Evolutionary conservation across 2,888 invertebrate species (phyloP).

Genomic region (Acanthosepion esculentum): DNA sequence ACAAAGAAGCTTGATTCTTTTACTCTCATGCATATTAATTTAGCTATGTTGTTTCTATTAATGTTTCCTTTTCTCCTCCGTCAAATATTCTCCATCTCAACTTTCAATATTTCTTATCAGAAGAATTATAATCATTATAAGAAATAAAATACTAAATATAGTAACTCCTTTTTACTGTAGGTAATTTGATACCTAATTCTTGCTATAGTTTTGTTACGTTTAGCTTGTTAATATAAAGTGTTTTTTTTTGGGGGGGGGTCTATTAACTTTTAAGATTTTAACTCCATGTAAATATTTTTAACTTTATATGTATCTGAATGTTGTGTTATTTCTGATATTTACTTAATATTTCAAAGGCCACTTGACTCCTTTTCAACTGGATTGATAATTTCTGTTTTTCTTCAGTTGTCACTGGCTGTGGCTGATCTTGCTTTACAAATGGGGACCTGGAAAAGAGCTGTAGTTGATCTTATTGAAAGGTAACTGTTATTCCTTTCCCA

Average conservation of each 20-base stretch:
- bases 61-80: too few species aligned
- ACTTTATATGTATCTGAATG: not conserved
- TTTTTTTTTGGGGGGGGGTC: not conserved
- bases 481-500: conserved; percentile 68
- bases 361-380: conserved; percentile 53
- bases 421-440: conserved; percentile 95
- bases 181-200: too few species aligned
- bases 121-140: too few species aligned
- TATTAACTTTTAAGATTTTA: not conserved
- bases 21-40: too few species aligned
- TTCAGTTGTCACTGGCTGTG: conserved; percentile 88
- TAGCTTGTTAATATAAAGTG: too few species aligned
- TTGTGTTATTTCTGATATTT: conserved; percentile 51
- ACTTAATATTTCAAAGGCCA: conserved; percentile 52
- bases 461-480: conserved; percentile 86
- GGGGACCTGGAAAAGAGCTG: conserved; percentile 92
- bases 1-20: too few species aligned
- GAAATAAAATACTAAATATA: too few species aligned
- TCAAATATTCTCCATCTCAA: too few species aligned
- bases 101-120: too few species aligned
- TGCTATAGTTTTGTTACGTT: too few species aligned
- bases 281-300: not conserved
- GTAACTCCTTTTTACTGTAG: too few species aligned
- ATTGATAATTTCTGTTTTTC: conserved; percentile 52
- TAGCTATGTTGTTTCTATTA: too few species aligned